These are phyloP conservation scores for Sceloporus tristichus DNA, from an alignment of 2,113 vertebrate species.

Conservation along the genomic window DNA sequence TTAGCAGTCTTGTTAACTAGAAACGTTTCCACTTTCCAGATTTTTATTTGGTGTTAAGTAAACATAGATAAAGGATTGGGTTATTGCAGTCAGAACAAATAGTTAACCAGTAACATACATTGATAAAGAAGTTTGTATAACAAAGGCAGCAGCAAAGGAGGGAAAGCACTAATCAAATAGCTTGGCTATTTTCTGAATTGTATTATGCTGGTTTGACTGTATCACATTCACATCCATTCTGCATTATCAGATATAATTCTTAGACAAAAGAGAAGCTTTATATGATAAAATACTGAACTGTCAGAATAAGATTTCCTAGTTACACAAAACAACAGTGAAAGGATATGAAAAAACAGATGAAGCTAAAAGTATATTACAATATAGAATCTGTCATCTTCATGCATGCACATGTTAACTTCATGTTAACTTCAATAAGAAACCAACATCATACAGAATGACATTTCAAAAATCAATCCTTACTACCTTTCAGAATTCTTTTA, in stretches of 20 bases:
- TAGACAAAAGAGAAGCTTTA: neutral
- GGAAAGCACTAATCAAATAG: slow-evolving; percentile 1
- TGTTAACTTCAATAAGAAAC: neutral
- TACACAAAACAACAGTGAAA: neutral
- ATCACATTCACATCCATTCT: neutral
- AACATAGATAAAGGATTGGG: slow-evolving; percentile 7
- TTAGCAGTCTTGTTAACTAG: neutral
- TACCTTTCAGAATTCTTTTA: neutral
- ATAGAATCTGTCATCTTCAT: neutral
- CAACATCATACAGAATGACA: neutral
- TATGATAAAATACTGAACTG: neutral
- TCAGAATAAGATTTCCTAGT: neutral
- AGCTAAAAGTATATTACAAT: neutral
- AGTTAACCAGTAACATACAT: slow-evolving; percentile 18
- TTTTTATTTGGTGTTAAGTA: slow-evolving; percentile 19
- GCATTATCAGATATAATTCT: neutral
- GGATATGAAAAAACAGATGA: neutral
- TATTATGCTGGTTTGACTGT: neutral
- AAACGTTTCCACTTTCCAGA: neutral
- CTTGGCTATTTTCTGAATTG: neutral
- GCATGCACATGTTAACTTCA: neutral
- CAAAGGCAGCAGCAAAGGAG: neutral
- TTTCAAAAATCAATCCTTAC: neutral
- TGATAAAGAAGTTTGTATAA: slow-evolving; percentile 4
- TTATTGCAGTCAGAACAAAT: neutral